Base-by-base conservation (phyloP, 2,888 invertebrate genomes). In the Synanthedon vespiformis region DNA sequence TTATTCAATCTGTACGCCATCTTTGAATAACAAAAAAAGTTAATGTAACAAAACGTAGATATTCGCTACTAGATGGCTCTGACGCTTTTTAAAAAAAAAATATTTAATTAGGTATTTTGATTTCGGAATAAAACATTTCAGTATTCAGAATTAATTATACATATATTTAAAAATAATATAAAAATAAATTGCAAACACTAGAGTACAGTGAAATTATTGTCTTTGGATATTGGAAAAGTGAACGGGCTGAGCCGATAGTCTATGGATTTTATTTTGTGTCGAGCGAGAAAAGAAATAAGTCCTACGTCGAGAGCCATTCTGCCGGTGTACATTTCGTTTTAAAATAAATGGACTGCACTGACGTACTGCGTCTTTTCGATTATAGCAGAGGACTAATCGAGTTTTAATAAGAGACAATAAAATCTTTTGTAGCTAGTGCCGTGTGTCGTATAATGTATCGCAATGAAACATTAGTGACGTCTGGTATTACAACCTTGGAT, bases 401-500 rank as follows among this genome's bases (percentile, higher is more conserved):
- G 14, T 14, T 44, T n/a, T 44, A 44, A 13, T 44, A 44, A 8
- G n/a, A 44, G 11, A 44, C 13, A 44, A 44, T 13, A n/a, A n/a
- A 14, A 44, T 13, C 3, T 5, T 12, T 44, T 44, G 13, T n/a
- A 44, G 5, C 44, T 59, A 67, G 78, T 77, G 74, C 62, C 68
- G 78, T 76, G 69, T 68, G 70, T 64, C 77, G 68, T 82, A 86
- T 86, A 85, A 86, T 86, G 86, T 70, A 81, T 82, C 75, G 75
- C 73, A 74, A 77, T 82, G 80, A 79, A 80, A 79, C 79, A 68
- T 75, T 77, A 77, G 85, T 88, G 87, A 88, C 87, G 85, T 85
- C 83, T 80, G 74, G 75, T 72, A 72, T 76, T 79, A 74, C 83
- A 86, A 82, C 87, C 86, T 87, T 87, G 87, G 82, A 78, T 85